A percentile compares a stretch with the other conserved stretches of the same genome.
These are phyloP conservation scores for Crenichthys baileyi DNA, from an alignment of 2,797 vertebrate species.

Conservation along the genomic window DNA sequence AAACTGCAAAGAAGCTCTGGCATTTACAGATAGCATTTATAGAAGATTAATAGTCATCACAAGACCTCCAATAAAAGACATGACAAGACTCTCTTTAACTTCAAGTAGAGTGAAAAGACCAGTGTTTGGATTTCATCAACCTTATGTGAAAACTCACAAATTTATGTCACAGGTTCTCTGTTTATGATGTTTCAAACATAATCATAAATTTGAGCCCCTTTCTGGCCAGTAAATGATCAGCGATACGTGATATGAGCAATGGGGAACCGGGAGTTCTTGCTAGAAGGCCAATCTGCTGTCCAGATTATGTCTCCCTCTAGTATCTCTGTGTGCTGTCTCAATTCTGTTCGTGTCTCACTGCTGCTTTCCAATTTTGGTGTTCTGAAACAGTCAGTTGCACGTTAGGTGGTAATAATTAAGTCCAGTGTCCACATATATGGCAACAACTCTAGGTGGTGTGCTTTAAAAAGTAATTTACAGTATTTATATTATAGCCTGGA, in stretches of 20 bases:
- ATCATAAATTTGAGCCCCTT: background rate
- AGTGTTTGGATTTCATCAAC: background rate
- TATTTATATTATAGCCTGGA: slow-evolving; percentile 11
- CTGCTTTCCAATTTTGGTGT: slow-evolving; percentile 30
- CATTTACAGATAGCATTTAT: background rate
- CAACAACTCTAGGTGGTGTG: background rate
- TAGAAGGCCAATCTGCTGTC: slow-evolving; percentile 16
- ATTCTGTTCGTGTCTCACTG: slow-evolving; percentile 6
- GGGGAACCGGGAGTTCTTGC: slow-evolving; percentile 16
- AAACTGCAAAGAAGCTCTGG: background rate
- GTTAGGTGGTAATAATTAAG: background rate
- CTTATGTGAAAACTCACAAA: background rate
- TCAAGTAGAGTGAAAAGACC: background rate
- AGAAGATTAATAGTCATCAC: background rate
- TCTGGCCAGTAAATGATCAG: background rate
- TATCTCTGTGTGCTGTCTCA: background rate
- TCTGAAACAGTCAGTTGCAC: background rate
- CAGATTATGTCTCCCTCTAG: background rate
- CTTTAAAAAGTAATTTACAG: background rate
- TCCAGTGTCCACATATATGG: slow-evolving; percentile 6
- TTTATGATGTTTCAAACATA: slow-evolving; percentile 17
- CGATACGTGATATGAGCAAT: background rate
- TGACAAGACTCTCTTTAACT: background rate
- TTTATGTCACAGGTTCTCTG: background rate
- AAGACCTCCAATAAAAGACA: background rate